phyloP scores from a whole-genome alignment of 2,113 vertebrate species.

The Odontesthes bonariensis region DNA sequence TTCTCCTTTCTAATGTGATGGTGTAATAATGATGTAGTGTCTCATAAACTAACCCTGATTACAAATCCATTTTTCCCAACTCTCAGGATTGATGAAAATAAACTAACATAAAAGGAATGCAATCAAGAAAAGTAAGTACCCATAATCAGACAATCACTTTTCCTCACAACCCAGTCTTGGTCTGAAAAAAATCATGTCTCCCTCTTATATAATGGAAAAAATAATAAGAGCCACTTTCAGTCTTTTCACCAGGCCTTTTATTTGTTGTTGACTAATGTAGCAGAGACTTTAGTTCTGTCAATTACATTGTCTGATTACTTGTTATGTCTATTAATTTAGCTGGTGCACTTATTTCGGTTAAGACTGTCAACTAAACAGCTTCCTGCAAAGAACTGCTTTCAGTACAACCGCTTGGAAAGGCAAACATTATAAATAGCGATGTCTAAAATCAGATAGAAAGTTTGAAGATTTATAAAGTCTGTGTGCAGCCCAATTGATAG shows the following conservation, averaged over 20 bases:
- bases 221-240: not conserved
- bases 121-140: slow-evolving; percentile 2
- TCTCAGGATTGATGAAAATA: slow-evolving; percentile 1
- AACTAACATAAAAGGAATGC: slow-evolving; percentile 24
- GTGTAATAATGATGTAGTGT: too few relatives aligned
- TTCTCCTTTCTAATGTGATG: not conserved
- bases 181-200: slow-evolving; percentile 1
- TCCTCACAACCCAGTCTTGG: not conserved
- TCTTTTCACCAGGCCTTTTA: not conserved
- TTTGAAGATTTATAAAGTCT: too few relatives aligned
- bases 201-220: not conserved
- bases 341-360: not conserved
- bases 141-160: not conserved
- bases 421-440: too few relatives aligned
- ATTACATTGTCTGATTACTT: not conserved
- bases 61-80: not conserved
- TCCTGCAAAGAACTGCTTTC: not conserved
- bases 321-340: not conserved
- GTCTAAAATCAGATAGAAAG: too few relatives aligned
- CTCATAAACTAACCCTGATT: not conserved
- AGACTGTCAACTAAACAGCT: not conserved
- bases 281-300: not conserved
- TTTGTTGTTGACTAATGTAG: not conserved
- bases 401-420: too few relatives aligned
- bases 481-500: too few relatives aligned